Evolutionary conservation across 2,113 vertebrate species (phyloP).

Genomic region (Orycteropus afer): DNA sequence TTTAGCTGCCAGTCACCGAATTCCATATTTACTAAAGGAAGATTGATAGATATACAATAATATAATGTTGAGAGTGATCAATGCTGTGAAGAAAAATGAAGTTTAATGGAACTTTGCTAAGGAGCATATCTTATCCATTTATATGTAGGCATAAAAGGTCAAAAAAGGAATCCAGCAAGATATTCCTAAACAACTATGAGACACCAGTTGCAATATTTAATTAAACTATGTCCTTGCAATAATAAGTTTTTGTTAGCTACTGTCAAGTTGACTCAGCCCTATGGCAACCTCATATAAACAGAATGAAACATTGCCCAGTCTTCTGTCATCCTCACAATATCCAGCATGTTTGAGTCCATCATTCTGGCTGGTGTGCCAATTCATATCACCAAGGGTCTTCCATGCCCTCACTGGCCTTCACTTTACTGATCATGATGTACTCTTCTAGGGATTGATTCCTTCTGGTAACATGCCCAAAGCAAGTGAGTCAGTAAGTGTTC

Average conservation of each 20-base stretch:
- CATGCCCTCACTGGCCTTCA: too few relatives aligned
- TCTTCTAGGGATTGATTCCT: too few relatives aligned
- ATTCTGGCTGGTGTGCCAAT: too few relatives aligned
- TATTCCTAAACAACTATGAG: not conserved
- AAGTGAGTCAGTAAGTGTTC: too few relatives aligned
- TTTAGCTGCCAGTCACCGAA: not conserved
- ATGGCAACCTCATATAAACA: too few relatives aligned
- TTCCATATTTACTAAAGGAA: slow-evolving; percentile 11
- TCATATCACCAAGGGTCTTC: too few relatives aligned
- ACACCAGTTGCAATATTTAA: not conserved
- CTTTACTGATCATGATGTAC: too few relatives aligned
- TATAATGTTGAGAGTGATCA: not conserved
- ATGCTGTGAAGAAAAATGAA: not conserved
- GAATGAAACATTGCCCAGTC: too few relatives aligned
- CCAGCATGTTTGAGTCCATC: too few relatives aligned
- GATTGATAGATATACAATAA: not conserved
- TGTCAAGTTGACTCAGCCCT: too few relatives aligned
- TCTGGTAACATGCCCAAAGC: too few relatives aligned
- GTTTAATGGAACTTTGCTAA: not conserved
- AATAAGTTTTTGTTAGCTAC: not conserved
- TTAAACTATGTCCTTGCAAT: not conserved
- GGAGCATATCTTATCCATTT: not conserved
- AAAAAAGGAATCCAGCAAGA: not conserved
- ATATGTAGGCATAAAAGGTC: not conserved
- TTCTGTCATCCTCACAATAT: too few relatives aligned